Evolutionary conservation across 2,888 invertebrate genomes (phyloP), one percentile per base, ranked within the genome.

Genomic region (Lochmaea capreae): DNA sequence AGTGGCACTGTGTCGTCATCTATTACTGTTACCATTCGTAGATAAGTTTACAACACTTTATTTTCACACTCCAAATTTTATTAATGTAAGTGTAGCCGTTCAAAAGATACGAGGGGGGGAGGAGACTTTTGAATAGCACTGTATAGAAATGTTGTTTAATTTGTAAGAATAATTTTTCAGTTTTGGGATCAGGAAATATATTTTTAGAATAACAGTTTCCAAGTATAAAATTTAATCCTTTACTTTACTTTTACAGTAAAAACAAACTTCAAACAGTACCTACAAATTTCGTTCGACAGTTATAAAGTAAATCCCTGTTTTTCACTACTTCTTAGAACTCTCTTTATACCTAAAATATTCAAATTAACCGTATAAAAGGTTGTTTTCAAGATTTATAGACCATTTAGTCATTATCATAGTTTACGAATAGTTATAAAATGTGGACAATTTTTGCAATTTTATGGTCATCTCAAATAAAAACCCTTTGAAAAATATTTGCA

Each of bases 401-500:
- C 8, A 10, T 67, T 67, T 26, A 14, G 12, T 39, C 5, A 26
- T 59, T 59, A 59, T 22, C 12, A 33, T 33, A n/a, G 33, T 57
- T 14, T 18, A n/a, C 18, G 18, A 57, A 57, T 72, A 39, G 62
- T 62, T 65, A 67, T 70, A 67, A 66, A 73, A 65, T 73, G 61
- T 46, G 52, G 61, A 59, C 39, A 18, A 73, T 67, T 73, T 71
- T 69, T 67, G 67, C 63, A 71, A 26, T 39, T 75, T 74, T 76
- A 76, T 43, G 66, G 65, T 16, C 46, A 43, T 62, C 54, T 74
- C 65, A 74, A 74, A 46, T 72, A 67, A 67, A 72, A 72, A 74
- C 76, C 72, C 76, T 76, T 76, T 74, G 67, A 63, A 71, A 61
- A 59, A 52, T 26, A 65, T 71, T 71, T 70, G 57, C 43, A 57